phyloP scores from a whole-genome alignment of 2,797 vertebrate species.

The Arctocebus calabarensis region DNA sequence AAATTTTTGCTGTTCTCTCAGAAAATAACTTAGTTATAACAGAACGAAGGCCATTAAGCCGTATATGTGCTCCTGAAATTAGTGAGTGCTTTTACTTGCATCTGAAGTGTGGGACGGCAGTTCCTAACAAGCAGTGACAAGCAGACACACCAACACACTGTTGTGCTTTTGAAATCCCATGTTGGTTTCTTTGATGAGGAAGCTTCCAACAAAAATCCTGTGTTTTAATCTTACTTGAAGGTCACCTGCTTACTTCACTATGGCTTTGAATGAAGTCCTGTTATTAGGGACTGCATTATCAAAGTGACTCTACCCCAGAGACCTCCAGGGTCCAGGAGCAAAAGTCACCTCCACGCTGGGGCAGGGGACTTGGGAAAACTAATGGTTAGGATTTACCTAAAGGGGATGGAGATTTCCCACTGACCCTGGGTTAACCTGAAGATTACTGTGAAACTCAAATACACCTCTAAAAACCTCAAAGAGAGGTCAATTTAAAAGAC shows the following conservation, averaged over 20 bases:
- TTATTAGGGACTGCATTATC: not conserved
- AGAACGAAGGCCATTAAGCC: not conserved
- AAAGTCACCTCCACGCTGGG: not conserved
- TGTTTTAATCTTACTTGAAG: not conserved
- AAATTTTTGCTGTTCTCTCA: not conserved
- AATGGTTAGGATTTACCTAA: not conserved
- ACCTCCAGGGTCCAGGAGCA: not conserved
- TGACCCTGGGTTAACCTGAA: not conserved
- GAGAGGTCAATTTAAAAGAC: not conserved
- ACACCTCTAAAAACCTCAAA: not conserved
- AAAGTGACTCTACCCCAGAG: not conserved
- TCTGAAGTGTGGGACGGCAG: not conserved
- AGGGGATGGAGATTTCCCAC: not conserved
- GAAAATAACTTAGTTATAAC: slow-evolving; percentile 58
- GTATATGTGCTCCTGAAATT: not conserved
- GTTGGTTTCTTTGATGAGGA: not conserved
- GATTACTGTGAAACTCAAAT: not conserved
- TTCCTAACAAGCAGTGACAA: not conserved
- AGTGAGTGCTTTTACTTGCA: not conserved
- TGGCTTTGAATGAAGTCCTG: not conserved
- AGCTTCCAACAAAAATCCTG: not conserved
- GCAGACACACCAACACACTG: accelerated
- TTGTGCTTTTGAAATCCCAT: accelerated
- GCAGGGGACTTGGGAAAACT: not conserved
- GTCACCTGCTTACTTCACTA: not conserved